phyloP scores from a whole-genome alignment of 2,888 invertebrate species.

The Alloplasta piceator region DNA sequence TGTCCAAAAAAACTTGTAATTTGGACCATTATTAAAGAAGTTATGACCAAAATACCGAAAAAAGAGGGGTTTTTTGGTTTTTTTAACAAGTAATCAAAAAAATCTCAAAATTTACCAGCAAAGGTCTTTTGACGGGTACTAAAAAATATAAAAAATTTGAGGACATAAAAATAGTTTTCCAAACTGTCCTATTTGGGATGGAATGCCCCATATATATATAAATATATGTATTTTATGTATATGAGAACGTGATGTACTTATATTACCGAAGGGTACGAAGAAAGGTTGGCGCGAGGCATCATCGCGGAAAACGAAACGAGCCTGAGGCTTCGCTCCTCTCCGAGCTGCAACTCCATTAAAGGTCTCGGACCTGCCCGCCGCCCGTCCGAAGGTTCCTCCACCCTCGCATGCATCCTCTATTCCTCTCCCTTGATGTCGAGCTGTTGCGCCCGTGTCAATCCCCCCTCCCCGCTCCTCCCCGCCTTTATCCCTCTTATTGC shows the following conservation, averaged over 20 bases:
- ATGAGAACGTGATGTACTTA: neutral
- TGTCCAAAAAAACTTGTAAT: no score
- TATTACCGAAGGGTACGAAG: conserved; percentile 5
- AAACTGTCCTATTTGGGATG: no score
- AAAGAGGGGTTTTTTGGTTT: no score
- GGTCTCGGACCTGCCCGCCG: conserved; percentile 12
- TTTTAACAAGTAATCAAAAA: no score
- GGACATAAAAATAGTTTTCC: no score
- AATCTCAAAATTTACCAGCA: no score
- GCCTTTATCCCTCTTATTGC: neutral
- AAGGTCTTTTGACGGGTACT: no score
- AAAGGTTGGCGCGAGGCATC: conserved; percentile 46
- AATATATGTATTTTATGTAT: neutral
- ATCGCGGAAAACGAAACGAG: conserved; percentile 41
- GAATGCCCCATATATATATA: neutral
- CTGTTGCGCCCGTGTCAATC: conserved; percentile 31
- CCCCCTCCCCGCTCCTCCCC: conserved; percentile 4
- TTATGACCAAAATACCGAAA: no score
- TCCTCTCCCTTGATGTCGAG: conserved; percentile 37
- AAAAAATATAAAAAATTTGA: no score
- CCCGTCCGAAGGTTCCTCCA: conserved; percentile 20
- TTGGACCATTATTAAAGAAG: no score
- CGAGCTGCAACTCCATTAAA: conserved; percentile 56
- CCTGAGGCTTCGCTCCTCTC: conserved; percentile 6
- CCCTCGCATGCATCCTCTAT: conserved; percentile 26